A percentile compares a stretch with the other conserved stretches of the same genome.
These are phyloP conservation scores for Malthinus flaveolus DNA, from an alignment of 2,888 invertebrate species.

Conservation along the genomic window DNA sequence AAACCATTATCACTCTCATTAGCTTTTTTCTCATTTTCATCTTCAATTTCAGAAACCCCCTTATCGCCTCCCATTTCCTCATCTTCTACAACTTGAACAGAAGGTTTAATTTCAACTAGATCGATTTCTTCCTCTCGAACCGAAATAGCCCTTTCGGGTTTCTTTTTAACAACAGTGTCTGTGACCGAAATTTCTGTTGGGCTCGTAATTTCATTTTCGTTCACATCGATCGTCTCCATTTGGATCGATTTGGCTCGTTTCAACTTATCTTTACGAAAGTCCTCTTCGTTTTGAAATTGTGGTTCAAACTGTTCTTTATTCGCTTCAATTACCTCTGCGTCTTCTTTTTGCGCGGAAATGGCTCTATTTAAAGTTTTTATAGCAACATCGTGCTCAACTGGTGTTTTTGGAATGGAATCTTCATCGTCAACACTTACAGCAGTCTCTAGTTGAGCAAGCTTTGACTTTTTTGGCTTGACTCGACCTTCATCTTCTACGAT, in stretches of 20 bases:
- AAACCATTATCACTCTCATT: slow-evolving; percentile 55
- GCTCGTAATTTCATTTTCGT: too few species aligned
- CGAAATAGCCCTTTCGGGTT: too few species aligned
- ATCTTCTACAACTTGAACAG: neutral
- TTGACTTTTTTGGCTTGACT: too few species aligned
- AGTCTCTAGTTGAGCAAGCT: too few species aligned
- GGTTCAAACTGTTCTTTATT: slow-evolving; percentile 11
- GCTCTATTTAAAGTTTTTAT: slow-evolving; percentile 12
- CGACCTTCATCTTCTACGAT: too few species aligned
- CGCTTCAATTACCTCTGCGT: slow-evolving; percentile 22
- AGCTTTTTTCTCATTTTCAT: slow-evolving; percentile 37
- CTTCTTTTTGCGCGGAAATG: slow-evolving; percentile 22
- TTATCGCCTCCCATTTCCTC: slow-evolving; percentile 34
- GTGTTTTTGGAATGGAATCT: slow-evolving; percentile 9
- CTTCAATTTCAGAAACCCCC: slow-evolving; percentile 57
- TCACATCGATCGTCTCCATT: neutral
- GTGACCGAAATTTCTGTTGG: too few species aligned
- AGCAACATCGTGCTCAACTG: slow-evolving; percentile 18
- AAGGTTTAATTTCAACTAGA: slow-evolving; percentile 29
- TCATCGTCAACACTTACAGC: too few species aligned
- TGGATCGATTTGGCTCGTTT: neutral
- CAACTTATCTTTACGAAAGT: slow-evolving; percentile 5
- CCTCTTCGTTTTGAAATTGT: slow-evolving; percentile 16
- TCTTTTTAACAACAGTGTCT: too few species aligned
- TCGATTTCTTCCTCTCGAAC: slow-evolving; percentile 36